Percentiles rank a stretch among this genome's conserved stretches.
Conservation (phyloP, 2,888 invertebrate species). For the Eristalinus aeneus region DNA sequence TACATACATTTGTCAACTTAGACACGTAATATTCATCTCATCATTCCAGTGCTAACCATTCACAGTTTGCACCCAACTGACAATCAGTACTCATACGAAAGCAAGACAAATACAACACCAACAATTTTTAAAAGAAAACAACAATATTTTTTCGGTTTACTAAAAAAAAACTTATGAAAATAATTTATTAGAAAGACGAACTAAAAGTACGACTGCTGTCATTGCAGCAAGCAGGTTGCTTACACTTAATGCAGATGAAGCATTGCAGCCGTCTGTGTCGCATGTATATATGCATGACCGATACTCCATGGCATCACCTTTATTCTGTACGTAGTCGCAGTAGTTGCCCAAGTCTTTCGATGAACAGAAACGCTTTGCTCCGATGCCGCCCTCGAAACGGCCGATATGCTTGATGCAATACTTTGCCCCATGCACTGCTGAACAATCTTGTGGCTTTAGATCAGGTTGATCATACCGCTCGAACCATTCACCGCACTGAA, state of each 20-base stretch:
- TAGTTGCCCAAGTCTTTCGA: constrained; percentile 93
- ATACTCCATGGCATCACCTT: constrained; percentile 92
- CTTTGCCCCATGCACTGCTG: constrained; percentile 90
- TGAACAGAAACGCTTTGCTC: constrained; percentile 93
- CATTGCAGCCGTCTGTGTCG: constrained; percentile 90
- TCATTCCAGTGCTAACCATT: not conserved
- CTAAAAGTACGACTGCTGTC: constrained; percentile 38
- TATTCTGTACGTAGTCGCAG: constrained; percentile 92
- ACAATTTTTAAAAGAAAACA: constrained; percentile 20
- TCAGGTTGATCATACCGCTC: constrained; percentile 84
- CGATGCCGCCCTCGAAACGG: constrained; percentile 94
- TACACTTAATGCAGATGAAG: constrained; percentile 23
- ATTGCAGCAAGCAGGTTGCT: constrained; percentile 25
- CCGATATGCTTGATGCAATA: constrained; percentile 97
- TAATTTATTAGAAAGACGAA: constrained; percentile 32
- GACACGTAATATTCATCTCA: not conserved
- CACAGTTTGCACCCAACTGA: not conserved
- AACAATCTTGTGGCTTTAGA: constrained; percentile 87
- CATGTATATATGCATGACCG: constrained; percentile 95
- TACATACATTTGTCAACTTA: not conserved
- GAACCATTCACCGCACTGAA: constrained; percentile 92
- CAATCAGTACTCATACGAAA: not conserved
- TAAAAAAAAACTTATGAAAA: constrained; percentile 12
- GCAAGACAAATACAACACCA: not conserved
- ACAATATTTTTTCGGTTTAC: constrained; percentile 1